A percentile compares a stretch with the other conserved stretches of the same genome.
These are phyloP conservation scores for Lucilia sericata DNA, from an alignment of 1,140 invertebrate species.

Conservation along the genomic window DNA sequence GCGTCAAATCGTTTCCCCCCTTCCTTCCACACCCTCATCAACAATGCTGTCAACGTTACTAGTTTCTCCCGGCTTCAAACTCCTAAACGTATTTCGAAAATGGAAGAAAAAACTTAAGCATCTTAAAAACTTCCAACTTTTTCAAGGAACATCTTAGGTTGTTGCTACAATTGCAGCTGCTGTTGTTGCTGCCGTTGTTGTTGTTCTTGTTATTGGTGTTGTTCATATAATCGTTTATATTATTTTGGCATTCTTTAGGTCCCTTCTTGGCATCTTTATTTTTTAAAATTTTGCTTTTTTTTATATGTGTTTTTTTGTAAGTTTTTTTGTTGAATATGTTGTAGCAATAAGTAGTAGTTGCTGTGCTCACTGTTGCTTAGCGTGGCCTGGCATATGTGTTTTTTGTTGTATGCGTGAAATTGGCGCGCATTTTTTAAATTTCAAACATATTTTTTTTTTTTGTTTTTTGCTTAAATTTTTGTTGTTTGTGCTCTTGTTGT, in stretches of 20 bases:
- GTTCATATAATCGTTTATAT: slow-evolving; percentile 40
- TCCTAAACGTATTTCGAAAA: background rate
- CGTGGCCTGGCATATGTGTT: background rate
- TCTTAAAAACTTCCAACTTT: background rate
- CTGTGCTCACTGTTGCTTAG: background rate
- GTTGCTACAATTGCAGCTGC: background rate
- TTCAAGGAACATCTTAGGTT: background rate
- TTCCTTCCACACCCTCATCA: background rate
- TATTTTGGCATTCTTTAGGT: slow-evolving; percentile 43
- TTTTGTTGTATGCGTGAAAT: slow-evolving; percentile 43
- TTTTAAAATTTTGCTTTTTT: slow-evolving; percentile 31
- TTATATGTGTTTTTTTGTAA: background rate
- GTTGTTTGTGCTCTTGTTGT: background rate
- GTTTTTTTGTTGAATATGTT: background rate
- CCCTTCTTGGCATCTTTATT: slow-evolving; percentile 30
- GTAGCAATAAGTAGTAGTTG: background rate
- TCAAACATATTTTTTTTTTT: slow-evolving; percentile 37
- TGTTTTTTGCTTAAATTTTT: too few species aligned
- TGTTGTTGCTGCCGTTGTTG: background rate
- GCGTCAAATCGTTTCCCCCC: background rate
- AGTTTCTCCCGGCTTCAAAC: background rate
- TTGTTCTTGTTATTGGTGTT: background rate
- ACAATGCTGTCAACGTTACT: background rate
- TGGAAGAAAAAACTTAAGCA: background rate
- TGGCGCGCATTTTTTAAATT: slow-evolving; percentile 45